Evolutionary conservation across 2,113 vertebrate genomes (phyloP), one percentile per base, ranked within the genome.

Genomic region (Semnornis frantzii): DNA sequence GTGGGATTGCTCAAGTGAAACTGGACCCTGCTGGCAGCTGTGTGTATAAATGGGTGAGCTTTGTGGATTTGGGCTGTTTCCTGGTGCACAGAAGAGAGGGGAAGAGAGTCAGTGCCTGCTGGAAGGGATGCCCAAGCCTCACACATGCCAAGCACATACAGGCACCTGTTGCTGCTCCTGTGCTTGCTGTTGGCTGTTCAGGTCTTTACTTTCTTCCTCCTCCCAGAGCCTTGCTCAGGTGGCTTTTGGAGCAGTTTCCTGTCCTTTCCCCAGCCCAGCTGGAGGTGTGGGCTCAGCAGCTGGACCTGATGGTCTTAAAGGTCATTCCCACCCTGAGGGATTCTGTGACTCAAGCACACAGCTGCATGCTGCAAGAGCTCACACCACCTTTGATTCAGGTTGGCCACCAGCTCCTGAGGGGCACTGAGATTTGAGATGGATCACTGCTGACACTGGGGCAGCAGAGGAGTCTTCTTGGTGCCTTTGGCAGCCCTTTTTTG

Each of bases 41-140:
- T 17, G 15, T 23, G 68, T n/a, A 6, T 58, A 9, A 12, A 30
- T 46, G 50, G 50, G 23, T 25, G 50, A 25, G 37, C 34, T 71
- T 39, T 18, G 2, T 6, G 46, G 70, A 60, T 50, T 46, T 55
- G 2, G 70, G 70, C 25, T 37, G 37, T 24, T 58, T 44, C 23
- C 46, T 23, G 5, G 8, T 3, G 80, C 9, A 4, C 15, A 5
- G n/a, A 24, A 37, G 31, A 46, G 46, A 60, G 37, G 9, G 31
- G 39, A 55, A 20, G 64, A 5, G 1, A 5, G 33, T 11, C 44
- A 10, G 1, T 5, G 55, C 13, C 15, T 7, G 0, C 3, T 14
- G 16, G 28, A 17, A 30, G 65, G 12, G 14, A 19, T 14, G 65
- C 39, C 44, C 12, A 39, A 39, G 37, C 37, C 9, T 11, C 37